A percentile compares a stretch with the other conserved stretches of the same genome.
Conservation (phyloP, 2,113 vertebrate species). For the Lycaon pictus region DNA sequence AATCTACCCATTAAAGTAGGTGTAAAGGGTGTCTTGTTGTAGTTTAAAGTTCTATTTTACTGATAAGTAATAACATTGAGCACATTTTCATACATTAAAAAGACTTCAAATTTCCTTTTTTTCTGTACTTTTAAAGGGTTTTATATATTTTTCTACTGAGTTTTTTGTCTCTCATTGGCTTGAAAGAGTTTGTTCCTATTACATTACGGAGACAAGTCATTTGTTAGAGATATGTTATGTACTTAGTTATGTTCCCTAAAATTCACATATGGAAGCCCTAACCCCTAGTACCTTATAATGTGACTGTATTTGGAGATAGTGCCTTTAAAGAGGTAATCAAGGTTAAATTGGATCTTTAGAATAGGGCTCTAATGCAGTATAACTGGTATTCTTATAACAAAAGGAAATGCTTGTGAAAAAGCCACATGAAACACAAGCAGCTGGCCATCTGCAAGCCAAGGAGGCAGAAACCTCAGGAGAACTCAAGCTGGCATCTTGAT, state of each 20-base stretch:
- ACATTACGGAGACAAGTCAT: neutral
- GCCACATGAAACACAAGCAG: neutral
- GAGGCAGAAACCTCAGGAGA: neutral
- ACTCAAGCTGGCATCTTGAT: neutral
- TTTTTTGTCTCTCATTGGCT: neutral
- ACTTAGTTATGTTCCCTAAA: neutral
- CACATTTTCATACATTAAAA: neutral
- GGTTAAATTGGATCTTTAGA: neutral
- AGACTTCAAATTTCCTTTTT: neutral
- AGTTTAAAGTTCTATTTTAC: neutral
- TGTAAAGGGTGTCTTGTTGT: neutral
- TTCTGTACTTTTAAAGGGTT: neutral
- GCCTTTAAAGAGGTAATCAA: neutral
- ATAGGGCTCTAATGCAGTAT: neutral
- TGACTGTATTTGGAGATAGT: neutral
- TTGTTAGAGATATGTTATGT: neutral
- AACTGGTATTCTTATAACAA: neutral
- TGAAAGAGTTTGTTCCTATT: neutral
- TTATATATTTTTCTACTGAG: neutral
- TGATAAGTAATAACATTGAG: neutral
- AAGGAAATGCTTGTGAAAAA: neutral
- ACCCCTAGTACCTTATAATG: neutral
- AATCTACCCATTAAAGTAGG: neutral
- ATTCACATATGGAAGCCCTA: neutral
- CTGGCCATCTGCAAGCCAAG: neutral